phyloP scores from a whole-genome alignment of 1,140 invertebrate genomes.

The Diorhabda carinulata region DNA sequence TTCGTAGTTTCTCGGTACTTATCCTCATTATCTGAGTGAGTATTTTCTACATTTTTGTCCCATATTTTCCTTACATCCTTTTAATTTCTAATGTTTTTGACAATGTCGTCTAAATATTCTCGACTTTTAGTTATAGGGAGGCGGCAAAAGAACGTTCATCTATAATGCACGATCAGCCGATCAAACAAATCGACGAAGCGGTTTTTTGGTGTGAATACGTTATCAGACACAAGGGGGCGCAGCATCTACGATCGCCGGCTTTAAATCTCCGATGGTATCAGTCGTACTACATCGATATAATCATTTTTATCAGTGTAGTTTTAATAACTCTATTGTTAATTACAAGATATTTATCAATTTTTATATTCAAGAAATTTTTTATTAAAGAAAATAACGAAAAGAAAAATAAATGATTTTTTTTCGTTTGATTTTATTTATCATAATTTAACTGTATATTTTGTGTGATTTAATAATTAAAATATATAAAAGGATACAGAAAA shows the following conservation, averaged over 20 bases:
- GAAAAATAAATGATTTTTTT: too few relatives aligned
- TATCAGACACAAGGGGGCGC: slow-evolving; percentile 53
- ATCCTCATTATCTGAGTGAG: too few relatives aligned
- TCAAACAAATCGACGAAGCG: slow-evolving; percentile 52
- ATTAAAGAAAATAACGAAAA: neutral
- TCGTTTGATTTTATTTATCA: too few relatives aligned
- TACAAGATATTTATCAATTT: neutral
- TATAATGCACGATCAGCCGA: slow-evolving; percentile 49
- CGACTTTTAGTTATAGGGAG: slow-evolving; percentile 25
- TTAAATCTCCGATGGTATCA: slow-evolving; percentile 52
- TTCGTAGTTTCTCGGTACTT: too few relatives aligned
- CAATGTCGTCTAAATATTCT: too few relatives aligned
- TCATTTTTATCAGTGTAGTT: neutral
- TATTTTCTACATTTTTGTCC: too few relatives aligned
- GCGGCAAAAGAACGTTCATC: slow-evolving; percentile 49
- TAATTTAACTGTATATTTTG: too few relatives aligned
- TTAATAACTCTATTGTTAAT: too few relatives aligned
- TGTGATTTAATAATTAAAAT: too few relatives aligned
- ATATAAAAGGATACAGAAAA: too few relatives aligned
- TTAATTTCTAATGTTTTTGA: too few relatives aligned
- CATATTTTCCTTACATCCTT: too few relatives aligned
- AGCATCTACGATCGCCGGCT: slow-evolving; percentile 51
- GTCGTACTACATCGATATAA: slow-evolving; percentile 46
- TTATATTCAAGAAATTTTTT: neutral
- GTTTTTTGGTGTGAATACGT: slow-evolving; percentile 63